Evolutionary conservation across 2,888 invertebrate species (phyloP), one percentile per base, ranked within the genome.

Genomic region (Drosophila affinis): DNA sequence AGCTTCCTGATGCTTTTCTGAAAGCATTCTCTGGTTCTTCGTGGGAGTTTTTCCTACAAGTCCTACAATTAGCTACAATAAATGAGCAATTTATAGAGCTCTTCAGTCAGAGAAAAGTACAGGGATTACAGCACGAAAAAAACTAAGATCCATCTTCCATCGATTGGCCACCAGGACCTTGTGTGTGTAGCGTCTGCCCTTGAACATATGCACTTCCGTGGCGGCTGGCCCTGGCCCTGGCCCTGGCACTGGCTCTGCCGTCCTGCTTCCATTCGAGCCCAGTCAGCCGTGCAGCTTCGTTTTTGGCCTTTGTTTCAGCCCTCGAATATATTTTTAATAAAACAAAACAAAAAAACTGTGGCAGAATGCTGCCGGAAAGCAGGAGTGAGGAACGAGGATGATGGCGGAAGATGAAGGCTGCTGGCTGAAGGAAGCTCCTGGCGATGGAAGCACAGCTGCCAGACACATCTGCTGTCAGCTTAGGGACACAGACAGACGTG

Each of bases 11-110:
- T 83, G 83, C 71, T 72, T 72, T 73, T 72, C 62, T 85, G 79
- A 86, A 86, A 86, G 85, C 85, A 82, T 86, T 87, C 81, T 79
- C 70, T 87, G 88, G 85, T 87, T 88, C 82, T 84, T 72, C 78
- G 85, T 84, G 84, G 87, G 79, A 86, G 72, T 79, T 79, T 52
- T 59, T 32, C 9, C 63, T 18, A 18, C 18, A 68, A 52, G 55
- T 46, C 56, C 57, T 63, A 81, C 91, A 91, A 91, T 91, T 91
- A 91, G 91, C 90, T 84, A 79, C 90, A 88, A 90, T 91, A 91
- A 91, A 90, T 91, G 91, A 91, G 84, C 91, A 91, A 89, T 91
- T 91, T 87, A 90, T 71, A 32, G 56, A 52, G 62, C 49, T 34
- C 34, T 47, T 51, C 49, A 49, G 51, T 5, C 6, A 24, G 24